Evolutionary conservation across 2,797 vertebrate genomes (phyloP).

Genomic region (Propithecus deckenii): DNA sequence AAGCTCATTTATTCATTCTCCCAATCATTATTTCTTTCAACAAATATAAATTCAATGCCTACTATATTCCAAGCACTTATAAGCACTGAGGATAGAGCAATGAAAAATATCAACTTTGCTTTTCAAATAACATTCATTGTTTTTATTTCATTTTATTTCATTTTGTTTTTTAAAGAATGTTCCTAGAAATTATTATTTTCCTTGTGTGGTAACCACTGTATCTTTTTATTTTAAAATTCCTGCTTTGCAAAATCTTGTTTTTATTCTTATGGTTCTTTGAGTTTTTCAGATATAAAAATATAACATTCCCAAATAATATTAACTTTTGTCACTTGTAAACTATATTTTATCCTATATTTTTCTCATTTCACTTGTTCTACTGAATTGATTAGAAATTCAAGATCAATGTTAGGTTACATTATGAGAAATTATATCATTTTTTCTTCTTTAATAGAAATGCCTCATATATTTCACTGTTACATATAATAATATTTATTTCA

Average conservation of each 20-base stretch:
- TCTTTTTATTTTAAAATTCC: background rate
- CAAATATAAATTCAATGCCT: background rate
- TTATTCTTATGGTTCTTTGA: background rate
- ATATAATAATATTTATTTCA: background rate
- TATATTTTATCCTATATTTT: background rate
- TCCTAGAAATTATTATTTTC: background rate
- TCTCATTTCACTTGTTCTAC: background rate
- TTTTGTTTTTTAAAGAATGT: background rate
- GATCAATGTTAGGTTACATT: background rate
- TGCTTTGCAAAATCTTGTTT: background rate
- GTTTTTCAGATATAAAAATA: background rate
- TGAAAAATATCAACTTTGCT: background rate
- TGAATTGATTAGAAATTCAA: background rate
- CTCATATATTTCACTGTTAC: background rate
- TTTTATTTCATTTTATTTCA: background rate
- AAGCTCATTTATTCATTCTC: background rate
- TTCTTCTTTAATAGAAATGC: background rate
- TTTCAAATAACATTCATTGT: background rate
- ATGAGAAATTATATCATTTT: background rate
- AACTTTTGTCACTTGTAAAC: background rate
- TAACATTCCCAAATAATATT: background rate
- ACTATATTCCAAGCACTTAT: background rate
- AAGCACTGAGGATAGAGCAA: background rate
- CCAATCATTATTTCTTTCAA: background rate
- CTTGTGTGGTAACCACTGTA: background rate